Evolutionary conservation across 2,888 invertebrate genomes (phyloP), one percentile per base, ranked within the genome.

Genomic region (Polyommatus icarus): DNA sequence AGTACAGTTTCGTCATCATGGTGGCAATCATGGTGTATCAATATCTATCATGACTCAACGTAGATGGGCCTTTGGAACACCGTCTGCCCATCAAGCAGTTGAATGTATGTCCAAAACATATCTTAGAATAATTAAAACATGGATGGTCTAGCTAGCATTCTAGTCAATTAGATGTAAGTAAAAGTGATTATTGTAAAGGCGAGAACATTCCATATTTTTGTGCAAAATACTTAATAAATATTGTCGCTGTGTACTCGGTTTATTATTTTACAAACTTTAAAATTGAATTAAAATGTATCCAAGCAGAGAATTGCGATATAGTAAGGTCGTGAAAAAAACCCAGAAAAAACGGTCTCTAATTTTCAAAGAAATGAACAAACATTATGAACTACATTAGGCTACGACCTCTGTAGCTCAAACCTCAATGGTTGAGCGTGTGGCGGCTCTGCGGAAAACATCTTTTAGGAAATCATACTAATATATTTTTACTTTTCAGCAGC

Each of bases 111-210:
- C 50, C 50, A 50, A 75, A 75, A 54, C 75, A 75, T 75, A 75
- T 75, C 75, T 75, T 75, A 54, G 54, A 75, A 15, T 54, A 54
- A 54, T 24, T 24, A 50, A 32, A 50, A 50, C 20, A 36, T 24
- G 40, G 75, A 78, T 81, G 82, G 80, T 81, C 72, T 80, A 80
- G 78, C 78, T 54, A 76, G 72, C 71, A 77, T 79, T 79, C 84
- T 90, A 90, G 90, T 91, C 90, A 90, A 89, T 90, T 90, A 88
- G 88, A 76, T 86, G n/a, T 79, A 77, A 79, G 78, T 79, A 87
- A 84, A 71, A 78, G 20, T 20, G 29, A 50, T 24, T 73, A 40
- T 73, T 54, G 75, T 75, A 50, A 75, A 54, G 12, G 15, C 83
- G 83, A 84, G 80, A 81, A 85, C 84, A 87, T 87, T 84, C 83